Conservation (phyloP, 1,140 invertebrate genomes). For the Brachionus sp. region DNA sequence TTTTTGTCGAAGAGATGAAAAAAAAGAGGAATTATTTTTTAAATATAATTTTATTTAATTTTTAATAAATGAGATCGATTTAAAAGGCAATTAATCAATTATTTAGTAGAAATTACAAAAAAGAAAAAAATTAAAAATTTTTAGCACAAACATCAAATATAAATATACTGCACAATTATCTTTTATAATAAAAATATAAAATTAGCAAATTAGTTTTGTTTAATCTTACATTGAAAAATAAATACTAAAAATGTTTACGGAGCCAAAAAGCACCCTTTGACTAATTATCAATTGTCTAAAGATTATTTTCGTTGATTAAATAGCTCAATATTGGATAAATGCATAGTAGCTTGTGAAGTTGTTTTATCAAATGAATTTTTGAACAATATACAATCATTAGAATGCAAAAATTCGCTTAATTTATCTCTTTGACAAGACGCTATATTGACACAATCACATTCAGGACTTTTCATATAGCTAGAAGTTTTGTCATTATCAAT, state of each 20-base stretch:
- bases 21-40: not conserved
- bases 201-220: not conserved
- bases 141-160: not conserved
- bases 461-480: not conserved
- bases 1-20: not conserved
- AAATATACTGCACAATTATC: not conserved
- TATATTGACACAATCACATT: slow-evolving; percentile 42
- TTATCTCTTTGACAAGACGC: slow-evolving; percentile 40
- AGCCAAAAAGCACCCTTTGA: not conserved
- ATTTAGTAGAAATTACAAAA: not conserved
- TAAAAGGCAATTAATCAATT: not conserved
- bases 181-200: not conserved
- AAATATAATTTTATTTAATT: not conserved
- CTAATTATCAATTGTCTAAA: not conserved
- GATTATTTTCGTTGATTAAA: slow-evolving; percentile 30
- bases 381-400: slow-evolving; percentile 15
- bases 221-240: not conserved
- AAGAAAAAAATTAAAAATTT: not conserved
- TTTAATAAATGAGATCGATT: not conserved
- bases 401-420: slow-evolving; percentile 24
- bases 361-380: not conserved
- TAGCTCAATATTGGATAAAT: slow-evolving; percentile 3
- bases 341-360: not conserved
- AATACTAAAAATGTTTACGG: slow-evolving; percentile 4
- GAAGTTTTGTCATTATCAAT: not conserved